phyloP scores from a whole-genome alignment of 2,888 invertebrate genomes.

The Pecten maximus region DNA sequence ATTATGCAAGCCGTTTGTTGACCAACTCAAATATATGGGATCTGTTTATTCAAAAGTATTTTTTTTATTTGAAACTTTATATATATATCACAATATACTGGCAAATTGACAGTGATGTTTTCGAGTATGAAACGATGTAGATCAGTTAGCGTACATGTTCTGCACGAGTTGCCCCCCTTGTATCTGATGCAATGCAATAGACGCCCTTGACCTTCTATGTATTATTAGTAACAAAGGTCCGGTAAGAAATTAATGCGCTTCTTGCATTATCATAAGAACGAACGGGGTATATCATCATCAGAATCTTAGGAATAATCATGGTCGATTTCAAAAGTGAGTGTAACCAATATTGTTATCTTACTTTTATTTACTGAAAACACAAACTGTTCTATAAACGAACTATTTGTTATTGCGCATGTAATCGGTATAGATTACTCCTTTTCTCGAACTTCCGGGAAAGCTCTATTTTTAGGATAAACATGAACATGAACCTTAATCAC shows the following conservation, averaged over 20 bases:
- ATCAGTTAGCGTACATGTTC: too few species aligned
- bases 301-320: neutral
- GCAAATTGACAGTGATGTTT: too few species aligned
- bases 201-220: neutral
- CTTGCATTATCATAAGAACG: neutral
- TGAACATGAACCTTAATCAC: constrained; percentile 24
- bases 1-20: too few species aligned
- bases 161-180: neutral
- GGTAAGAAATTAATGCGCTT: neutral
- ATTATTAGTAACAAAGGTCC: neutral
- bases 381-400: neutral
- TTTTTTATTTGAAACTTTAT: too few species aligned
- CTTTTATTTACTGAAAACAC: neutral
- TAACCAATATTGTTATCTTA: neutral
- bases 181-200: neutral
- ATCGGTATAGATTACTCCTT: neutral
- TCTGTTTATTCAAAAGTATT: too few species aligned
- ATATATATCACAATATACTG: too few species aligned
- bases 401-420: neutral
- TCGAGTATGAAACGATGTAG: too few species aligned
- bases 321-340: too few species aligned
- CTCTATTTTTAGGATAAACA: constrained; percentile 21
- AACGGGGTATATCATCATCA: neutral
- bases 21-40: too few species aligned
- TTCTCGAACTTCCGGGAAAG: constrained; percentile 30